Percentiles rank a stretch among this genome's conserved stretches.
Conservation (phyloP, 2,113 vertebrate genomes). For the Hyla sarda region DNA sequence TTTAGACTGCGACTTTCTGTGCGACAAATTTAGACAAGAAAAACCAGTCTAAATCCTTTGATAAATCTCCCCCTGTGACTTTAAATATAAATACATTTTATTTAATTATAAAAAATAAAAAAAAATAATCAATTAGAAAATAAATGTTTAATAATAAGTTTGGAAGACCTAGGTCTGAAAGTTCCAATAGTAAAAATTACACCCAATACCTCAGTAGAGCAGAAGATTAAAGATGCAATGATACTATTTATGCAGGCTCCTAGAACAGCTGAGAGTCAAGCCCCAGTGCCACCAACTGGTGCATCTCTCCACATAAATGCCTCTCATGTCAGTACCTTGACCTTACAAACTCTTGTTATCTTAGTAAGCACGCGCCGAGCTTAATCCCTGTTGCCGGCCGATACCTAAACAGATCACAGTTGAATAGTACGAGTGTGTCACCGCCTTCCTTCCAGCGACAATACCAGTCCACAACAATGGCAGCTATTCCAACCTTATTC, state of each 20-base stretch:
- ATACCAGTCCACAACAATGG: slow-evolving; percentile 48
- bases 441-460: slow-evolving; percentile 30
- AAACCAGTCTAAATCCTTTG: no score
- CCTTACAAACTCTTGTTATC: slow-evolving; percentile 76
- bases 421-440: slow-evolving; percentile 21
- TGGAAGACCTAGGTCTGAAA: not conserved
- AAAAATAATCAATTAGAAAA: no score
- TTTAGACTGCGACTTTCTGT: no score
- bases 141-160: no score
- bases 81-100: no score
- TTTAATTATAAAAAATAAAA: no score
- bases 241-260: slow-evolving; percentile 84
- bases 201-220: slow-evolving; percentile 80
- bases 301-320: slow-evolving; percentile 81
- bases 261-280: slow-evolving; percentile 79
- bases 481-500: slow-evolving; percentile 44
- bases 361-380: slow-evolving; percentile 72
- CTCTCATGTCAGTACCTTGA: slow-evolving; percentile 84
- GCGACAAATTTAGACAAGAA: no score
- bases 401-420: slow-evolving; percentile 52
- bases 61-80: no score
- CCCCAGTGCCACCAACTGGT: slow-evolving; percentile 80
- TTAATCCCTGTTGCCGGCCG: slow-evolving; percentile 60
- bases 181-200: slow-evolving; percentile 75
- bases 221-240: slow-evolving; percentile 82